These are phyloP conservation scores for Liodrosophila aerea DNA, from an alignment of 2,888 invertebrate genomes.

Conservation along the genomic window DNA sequence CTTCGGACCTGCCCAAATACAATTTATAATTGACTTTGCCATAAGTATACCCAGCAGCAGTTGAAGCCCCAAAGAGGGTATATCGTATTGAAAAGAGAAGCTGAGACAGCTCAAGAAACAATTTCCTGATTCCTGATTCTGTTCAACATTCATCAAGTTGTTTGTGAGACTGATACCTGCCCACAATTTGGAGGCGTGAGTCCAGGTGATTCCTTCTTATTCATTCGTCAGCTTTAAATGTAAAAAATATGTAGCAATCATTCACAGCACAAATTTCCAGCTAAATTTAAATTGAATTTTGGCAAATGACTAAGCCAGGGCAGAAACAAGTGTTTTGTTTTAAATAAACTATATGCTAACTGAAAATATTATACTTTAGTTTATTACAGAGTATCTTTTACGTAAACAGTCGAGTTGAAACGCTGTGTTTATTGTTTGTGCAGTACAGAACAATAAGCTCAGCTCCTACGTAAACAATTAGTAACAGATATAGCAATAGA, in stretches of 20 bases:
- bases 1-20: constrained; percentile 18
- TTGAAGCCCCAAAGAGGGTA: too few relatives aligned
- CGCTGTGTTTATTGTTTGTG: constrained; percentile 14
- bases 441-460: constrained; percentile 9
- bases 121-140: too few relatives aligned
- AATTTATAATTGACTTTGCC: too few relatives aligned
- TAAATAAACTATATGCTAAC: too few relatives aligned
- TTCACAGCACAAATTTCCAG: background rate
- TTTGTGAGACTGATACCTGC: background rate
- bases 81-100: too few relatives aligned
- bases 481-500: too few relatives aligned
- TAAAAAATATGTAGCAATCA: background rate
- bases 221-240: constrained; percentile 4
- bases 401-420: too few relatives aligned
- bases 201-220: constrained; percentile 2
- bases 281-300: background rate
- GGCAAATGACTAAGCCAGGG: too few relatives aligned
- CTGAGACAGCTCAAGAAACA: too few relatives aligned
- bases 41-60: background rate
- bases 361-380: background rate
- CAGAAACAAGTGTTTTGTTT: too few relatives aligned
- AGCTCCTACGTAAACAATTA: background rate
- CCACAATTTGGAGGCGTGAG: background rate
- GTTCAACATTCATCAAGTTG: background rate
- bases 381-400: constrained; percentile 15